phyloP scores from a whole-genome alignment of 2,797 vertebrate genomes.

The Characodon lateralis region DNA sequence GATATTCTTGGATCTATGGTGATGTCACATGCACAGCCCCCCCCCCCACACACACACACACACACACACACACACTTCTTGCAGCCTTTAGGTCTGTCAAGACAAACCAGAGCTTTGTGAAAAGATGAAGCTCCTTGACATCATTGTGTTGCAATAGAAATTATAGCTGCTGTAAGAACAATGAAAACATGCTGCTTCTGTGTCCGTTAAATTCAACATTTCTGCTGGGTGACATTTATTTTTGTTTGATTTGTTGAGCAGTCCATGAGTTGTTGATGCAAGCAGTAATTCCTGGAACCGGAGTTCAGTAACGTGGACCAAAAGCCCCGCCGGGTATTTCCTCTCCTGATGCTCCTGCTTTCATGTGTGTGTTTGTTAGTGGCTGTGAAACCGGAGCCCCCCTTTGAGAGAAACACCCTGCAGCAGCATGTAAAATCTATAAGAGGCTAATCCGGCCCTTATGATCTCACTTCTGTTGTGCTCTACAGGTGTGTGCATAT shows the following conservation, averaged over 20 bases:
- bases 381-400: constrained; percentile 40
- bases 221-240: background rate
- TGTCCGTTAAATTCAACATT: background rate
- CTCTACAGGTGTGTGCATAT: constrained; percentile 20
- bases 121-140: constrained; percentile 33
- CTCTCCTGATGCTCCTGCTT: constrained; percentile 34
- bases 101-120: constrained; percentile 43
- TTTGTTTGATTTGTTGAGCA: background rate
- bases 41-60: background rate
- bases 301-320: background rate
- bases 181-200: background rate
- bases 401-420: constrained; percentile 28
- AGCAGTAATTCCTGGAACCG: constrained; percentile 23
- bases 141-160: background rate
- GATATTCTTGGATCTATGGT: constrained; percentile 28
- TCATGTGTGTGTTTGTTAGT: constrained; percentile 44
- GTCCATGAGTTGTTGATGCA: background rate
- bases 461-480: constrained; percentile 32
- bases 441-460: constrained; percentile 34
- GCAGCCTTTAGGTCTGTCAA: constrained; percentile 55
- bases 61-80: constrained; percentile 22
- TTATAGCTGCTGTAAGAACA: background rate
- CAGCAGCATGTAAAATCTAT: constrained; percentile 54
- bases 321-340: constrained; percentile 29
- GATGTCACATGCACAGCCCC: constrained; percentile 24